phyloP scores from a whole-genome alignment of 2,797 vertebrate genomes.

The Rallus crepitans region DNA sequence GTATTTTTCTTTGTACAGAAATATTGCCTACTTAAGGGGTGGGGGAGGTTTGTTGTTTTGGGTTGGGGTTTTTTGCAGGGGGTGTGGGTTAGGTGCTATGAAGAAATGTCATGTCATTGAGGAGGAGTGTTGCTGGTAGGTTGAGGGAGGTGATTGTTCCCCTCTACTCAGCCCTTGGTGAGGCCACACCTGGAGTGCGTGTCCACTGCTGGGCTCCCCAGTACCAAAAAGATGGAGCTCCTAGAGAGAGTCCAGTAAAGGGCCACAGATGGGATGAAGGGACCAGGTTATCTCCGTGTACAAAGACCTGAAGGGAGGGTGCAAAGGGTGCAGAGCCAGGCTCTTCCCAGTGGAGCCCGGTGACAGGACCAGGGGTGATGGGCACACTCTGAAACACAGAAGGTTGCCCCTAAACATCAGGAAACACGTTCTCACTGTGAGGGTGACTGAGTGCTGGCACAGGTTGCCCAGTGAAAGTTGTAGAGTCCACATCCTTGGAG shows the following conservation, averaged over 20 bases:
- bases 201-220: background rate
- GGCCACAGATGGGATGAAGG: rapidly evolving
- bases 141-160: background rate
- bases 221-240: background rate
- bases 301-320: background rate
- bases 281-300: background rate
- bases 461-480: background rate
- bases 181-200: background rate
- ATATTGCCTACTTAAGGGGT: rapidly evolving
- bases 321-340: rapidly evolving
- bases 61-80: no score
- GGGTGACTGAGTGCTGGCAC: background rate
- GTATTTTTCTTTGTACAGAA: background rate
- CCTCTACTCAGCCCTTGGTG: background rate
- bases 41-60: no score
- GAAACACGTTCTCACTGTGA: background rate
- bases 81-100: background rate
- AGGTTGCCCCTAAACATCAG: background rate
- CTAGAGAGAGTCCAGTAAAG: background rate
- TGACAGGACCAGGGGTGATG: rapidly evolving
- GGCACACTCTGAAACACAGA: rapidly evolving
- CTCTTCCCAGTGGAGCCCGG: background rate
- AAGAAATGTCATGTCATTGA: rapidly evolving
- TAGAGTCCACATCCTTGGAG: background rate
- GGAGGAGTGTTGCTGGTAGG: background rate